Base-by-base conservation (phyloP, 2,888 invertebrate genomes). In the Abrostola tripartita region DNA sequence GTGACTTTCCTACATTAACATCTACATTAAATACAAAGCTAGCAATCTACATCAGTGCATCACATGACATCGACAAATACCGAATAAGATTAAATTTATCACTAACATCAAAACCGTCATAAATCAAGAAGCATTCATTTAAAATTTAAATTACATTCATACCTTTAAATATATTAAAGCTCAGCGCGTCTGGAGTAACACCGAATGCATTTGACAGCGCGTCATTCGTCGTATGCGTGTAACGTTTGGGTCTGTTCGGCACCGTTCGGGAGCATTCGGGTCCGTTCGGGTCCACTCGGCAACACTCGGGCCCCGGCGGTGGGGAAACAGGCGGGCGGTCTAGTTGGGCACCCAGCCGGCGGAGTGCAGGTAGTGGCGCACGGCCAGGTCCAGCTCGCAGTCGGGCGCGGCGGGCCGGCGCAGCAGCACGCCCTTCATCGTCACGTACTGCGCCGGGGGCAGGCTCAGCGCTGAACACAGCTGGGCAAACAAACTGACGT, bases 361-460 rank as follows among this genome's bases (percentile, higher is more conserved):
- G 35, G 87, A 71, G 76, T 88, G 90, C 47, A 95, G 85, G 83
- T 94, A 94, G 62, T 91, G 92, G 0, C 88, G 72, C 42, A 95
- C 85, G 52, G 92, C 83, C 58, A 83, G 74, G 81, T 93, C 94
- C 2, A 90, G 63, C 57, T 93, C 93, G 64, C 79, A 78, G 81
- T 92, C 91, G 50, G 88, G 84, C 5, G 87, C 78, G 6, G 87
- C 76, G 76, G 95, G 90, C 70, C 96, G 97, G 86, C 97, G 96
- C 64, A 99, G 95, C 71, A 98, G 95, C 79, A 98, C 96, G 11
- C 98, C 97, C 92, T 99, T 99, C 90, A 98, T 95, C 5, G 98
- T 98, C 81, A 98, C 96, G 95, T 98, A 99, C 90, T 97, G 98
- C 65, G 98, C 96, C 72, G 98, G 98, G 79, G 97, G 96, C 86